Conservation (phyloP, 1,140 invertebrate genomes). For the Drosophila ambigua region DNA sequence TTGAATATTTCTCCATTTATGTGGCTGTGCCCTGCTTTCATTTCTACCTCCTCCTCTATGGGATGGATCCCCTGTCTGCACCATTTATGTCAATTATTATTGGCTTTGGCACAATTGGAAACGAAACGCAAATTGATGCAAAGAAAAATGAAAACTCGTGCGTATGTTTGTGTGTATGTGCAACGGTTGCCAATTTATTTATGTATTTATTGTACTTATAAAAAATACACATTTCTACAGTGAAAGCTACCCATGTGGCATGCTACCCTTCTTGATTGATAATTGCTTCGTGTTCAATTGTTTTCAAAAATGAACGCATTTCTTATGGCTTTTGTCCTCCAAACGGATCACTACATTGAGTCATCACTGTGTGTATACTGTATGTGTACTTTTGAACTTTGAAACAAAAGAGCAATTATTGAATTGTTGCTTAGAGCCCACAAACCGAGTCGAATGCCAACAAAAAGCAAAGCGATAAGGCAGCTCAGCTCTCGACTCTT, state of each 20-base stretch:
- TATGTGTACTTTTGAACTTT: constrained; percentile 62
- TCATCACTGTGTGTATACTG: constrained; percentile 16
- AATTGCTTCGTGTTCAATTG: constrained; percentile 21
- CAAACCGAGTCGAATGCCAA: constrained; percentile 16
- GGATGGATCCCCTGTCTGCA: constrained; percentile 18
- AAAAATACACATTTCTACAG: constrained; percentile 29
- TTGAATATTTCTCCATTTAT: constrained; percentile 51
- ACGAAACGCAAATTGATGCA: constrained; percentile 74
- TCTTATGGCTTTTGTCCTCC: background rate
- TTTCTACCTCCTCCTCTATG: constrained; percentile 9
- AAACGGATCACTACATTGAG: background rate
- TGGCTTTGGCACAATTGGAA: constrained; percentile 74
- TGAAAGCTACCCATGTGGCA: constrained; percentile 35
- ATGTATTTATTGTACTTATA: constrained; percentile 42
- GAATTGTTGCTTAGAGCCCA: constrained; percentile 39
- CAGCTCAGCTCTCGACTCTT: background rate
- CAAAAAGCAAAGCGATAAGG: constrained; percentile 21
- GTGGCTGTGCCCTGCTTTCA: constrained; percentile 34
- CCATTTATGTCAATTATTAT: constrained; percentile 79
- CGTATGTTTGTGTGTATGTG: background rate
- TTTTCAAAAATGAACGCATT: constrained; percentile 21
- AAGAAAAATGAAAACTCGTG: constrained; percentile 59
- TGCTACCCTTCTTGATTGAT: constrained; percentile 29
- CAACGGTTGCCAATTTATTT: constrained; percentile 40
- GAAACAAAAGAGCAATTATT: constrained; percentile 53